phyloP scores from a whole-genome alignment of 2,797 vertebrate genomes.

The Enteromius thamalakanensis region DNA sequence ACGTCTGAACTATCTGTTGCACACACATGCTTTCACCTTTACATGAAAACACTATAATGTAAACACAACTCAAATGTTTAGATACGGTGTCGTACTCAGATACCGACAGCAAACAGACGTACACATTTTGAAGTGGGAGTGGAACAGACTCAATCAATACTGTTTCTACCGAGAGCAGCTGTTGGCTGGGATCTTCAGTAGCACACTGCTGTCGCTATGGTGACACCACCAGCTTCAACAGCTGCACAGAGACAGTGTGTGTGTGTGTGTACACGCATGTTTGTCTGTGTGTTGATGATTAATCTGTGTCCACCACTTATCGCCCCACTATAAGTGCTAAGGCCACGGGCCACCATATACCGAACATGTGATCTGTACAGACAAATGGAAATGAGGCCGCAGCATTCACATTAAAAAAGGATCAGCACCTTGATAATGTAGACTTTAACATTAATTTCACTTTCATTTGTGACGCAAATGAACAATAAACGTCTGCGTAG shows the following conservation, averaged over 20 bases:
- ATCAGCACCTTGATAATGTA: slow-evolving; percentile 25
- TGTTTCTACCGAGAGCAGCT: slow-evolving; percentile 69
- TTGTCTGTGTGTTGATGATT: slow-evolving; percentile 59
- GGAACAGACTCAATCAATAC: slow-evolving; percentile 69
- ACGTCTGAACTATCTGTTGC: slow-evolving; percentile 36
- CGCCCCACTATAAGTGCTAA: slow-evolving; percentile 48
- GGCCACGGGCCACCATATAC: slow-evolving; percentile 42
- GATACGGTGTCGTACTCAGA: slow-evolving; percentile 23
- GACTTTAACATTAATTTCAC: background rate
- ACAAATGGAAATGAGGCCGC: slow-evolving; percentile 7
- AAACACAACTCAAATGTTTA: slow-evolving; percentile 46
- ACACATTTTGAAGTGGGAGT: slow-evolving; percentile 56
- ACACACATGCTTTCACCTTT: slow-evolving; percentile 7
- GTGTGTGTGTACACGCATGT: background rate
- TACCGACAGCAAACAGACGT: slow-evolving; percentile 36
- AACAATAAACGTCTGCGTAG: background rate
- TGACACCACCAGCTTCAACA: slow-evolving; percentile 67
- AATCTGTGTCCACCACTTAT: slow-evolving; percentile 60
- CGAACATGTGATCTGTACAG: slow-evolving; percentile 28
- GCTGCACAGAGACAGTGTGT: slow-evolving; percentile 65
- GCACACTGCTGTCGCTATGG: slow-evolving; percentile 67
- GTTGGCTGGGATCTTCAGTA: slow-evolving; percentile 65
- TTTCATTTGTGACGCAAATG: background rate
- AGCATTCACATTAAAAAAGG: slow-evolving; percentile 6
- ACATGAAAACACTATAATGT: background rate